Base-by-base conservation (phyloP, 2,113 vertebrate genomes). In the Perccottus glenii region DNA sequence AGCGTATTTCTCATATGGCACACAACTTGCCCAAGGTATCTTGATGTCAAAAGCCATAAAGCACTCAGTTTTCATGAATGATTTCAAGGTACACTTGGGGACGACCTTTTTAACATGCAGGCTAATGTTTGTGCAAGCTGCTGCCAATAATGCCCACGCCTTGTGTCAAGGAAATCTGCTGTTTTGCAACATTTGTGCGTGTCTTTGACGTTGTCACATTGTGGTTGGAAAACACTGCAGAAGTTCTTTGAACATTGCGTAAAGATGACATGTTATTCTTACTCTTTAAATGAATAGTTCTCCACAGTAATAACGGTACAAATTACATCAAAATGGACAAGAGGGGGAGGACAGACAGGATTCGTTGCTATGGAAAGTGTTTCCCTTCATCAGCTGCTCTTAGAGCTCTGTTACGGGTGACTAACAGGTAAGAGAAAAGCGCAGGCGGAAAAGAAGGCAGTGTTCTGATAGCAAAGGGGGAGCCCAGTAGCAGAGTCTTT, bases 381-480 rank as follows among this genome's bases (percentile, higher is more conserved):
- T 91, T 90, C 87, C 88, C 89, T 89, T 76, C 75, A 88, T 89
- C 86, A 84, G 88, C 87, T 80, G 83, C 64, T 85, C 73, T 80
- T 76, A 88, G 70, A 73, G 73, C 12, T 69, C 67, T 71, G 80
- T 77, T 73, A 83, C 32, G 84, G 84, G 73, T 87, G 85, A 87
- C 84, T 88, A 85, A 87, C 66, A 72, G 76, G 81, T 82, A 69
- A 81, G 77, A 83, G 78, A 68, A 68, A 75, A 53, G 73, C 59
- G 52, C 33, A 53, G 72, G 56, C 43, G 16, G 75, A 47, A 11
- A 14, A 53, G 62, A 56, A 73, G 67, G 64, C 16, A 45, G 73
- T 50, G 64, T 43, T 45, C 35, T 43, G 47, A 44, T 62, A 40
- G 42, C 10, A 11, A 53, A 33, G 58, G 52, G 78, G 70, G 73